These are phyloP conservation scores for Thymallus thymallus DNA, from an alignment of 2,113 vertebrate species.

Conservation along the genomic window DNA sequence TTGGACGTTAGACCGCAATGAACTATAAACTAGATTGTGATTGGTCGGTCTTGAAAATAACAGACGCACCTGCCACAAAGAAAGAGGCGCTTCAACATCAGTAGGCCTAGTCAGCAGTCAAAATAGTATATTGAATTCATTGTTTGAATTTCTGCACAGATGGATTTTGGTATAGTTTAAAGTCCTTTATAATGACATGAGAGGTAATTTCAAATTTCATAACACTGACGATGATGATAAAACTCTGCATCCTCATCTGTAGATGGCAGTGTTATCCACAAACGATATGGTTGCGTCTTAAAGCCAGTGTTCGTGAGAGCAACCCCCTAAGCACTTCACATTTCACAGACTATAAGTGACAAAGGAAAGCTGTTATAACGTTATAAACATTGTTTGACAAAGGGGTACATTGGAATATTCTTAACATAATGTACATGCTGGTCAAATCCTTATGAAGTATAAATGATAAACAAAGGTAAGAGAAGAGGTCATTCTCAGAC, in stretches of 20 bases:
- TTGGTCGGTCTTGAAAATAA: slow-evolving; percentile 59
- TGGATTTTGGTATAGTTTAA: not conserved
- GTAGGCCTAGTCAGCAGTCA: too few species aligned
- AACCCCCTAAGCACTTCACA: not conserved
- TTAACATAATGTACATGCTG: too few species aligned
- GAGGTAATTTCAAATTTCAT: not conserved
- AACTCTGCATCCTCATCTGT: not conserved
- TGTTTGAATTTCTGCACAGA: not conserved
- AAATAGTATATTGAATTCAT: not conserved
- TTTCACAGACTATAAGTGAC: too few species aligned
- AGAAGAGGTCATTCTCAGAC: too few species aligned
- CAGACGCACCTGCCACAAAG: not conserved
- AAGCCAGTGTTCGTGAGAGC: not conserved
- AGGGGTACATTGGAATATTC: too few species aligned
- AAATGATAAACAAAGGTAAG: too few species aligned
- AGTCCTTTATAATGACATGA: not conserved
- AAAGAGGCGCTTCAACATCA: not conserved
- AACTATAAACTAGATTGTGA: slow-evolving; percentile 25
- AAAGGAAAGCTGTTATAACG: too few species aligned
- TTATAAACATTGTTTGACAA: too few species aligned
- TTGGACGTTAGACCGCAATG: slow-evolving; percentile 42
- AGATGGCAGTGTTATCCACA: slow-evolving; percentile 1
- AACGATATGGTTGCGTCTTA: not conserved
- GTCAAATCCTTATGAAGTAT: too few species aligned
- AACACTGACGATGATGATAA: not conserved